Evolutionary conservation across 2,113 vertebrate species (phyloP).

Genomic region (human (Homo sapiens)): GRCh38 chr9:26845001-26845500

Average conservation of each 20-base stretch:
- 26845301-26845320: background rate
- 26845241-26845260: background rate
- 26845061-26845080: background rate
- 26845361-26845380: background rate
- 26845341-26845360: background rate
- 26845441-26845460: background rate
- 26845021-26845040: background rate
- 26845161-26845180: background rate
- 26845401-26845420: background rate
- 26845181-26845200: background rate
- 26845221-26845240: background rate
- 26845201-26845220: background rate
- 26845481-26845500: background rate
- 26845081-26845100: background rate
- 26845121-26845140: background rate
- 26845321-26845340: background rate
- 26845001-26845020: background rate
- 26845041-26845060: background rate
- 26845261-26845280: background rate
- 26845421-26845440: background rate
- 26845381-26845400: background rate
- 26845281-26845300: background rate
- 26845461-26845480: background rate
- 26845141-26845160: background rate
- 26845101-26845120: background rate